Base-by-base conservation (phyloP, 92 coral and sea anemone genomes). In the Paramuricea clavata region DNA sequence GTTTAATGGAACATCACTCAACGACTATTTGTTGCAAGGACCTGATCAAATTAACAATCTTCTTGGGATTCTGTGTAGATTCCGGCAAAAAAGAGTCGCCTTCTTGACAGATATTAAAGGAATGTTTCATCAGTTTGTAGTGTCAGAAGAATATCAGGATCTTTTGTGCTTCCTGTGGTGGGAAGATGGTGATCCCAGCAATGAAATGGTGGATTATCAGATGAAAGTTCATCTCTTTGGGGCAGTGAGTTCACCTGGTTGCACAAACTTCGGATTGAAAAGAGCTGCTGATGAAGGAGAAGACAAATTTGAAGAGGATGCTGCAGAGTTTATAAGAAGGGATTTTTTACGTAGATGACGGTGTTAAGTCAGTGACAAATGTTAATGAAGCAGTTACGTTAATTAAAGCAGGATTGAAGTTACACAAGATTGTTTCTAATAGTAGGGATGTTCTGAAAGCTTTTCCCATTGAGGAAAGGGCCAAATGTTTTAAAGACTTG, bases 141-240 rank as follows among this genome's bases (percentile, higher is more conserved):
- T 89, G 15, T 68, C 76, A 21, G 72, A 88, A 69, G 92, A 69
- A 75, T 41, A 85, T 81, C 78, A 90, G 31, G 90, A 88, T 81
- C 87, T 91, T 5, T 78, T 76, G 69, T 43, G 81, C 31, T 87
- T 87, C 76, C 72, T 90, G 35, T 82, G 88, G 60, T 86, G 94
- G 0, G 33, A 88, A 36, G 1, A 71, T 54, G 87, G 89, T 70
- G 71, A 62, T 15, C 43, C 73, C 17, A 89, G 88, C 10, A 76
- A 42, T 13, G 81, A 47, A 25, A 12, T 12, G 0, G 57, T 44
- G 32, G 94, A 93, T 25, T 88, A 93, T 65, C 85, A 89, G 27
- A 93, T 91, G 92, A 91, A 86, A 86, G 93, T 89, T 9, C 92
- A 93, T 85, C 54, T 93, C 0, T 89, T 89, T 62, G 94, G 92